phyloP scores from a whole-genome alignment of 2,888 invertebrate genomes.

The Drosophila nigricruria region DNA sequence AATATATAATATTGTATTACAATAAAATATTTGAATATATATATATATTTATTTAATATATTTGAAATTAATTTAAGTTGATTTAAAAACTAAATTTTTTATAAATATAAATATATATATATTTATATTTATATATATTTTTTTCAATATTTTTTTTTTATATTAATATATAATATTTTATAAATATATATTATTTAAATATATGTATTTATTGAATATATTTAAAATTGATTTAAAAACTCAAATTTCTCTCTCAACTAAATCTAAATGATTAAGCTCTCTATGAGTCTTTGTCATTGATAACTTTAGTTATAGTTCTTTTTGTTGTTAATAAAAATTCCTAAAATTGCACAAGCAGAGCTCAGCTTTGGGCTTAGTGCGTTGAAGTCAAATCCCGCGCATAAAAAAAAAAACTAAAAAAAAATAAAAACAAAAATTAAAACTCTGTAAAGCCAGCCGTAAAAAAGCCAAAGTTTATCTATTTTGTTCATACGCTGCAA shows the following conservation, averaged over 20 bases:
- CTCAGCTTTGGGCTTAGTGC: constrained; percentile 21
- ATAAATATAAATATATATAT: too few species aligned
- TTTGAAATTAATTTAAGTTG: too few species aligned
- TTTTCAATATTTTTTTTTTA: too few species aligned
- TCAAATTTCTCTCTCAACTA: not conserved
- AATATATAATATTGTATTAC: too few species aligned
- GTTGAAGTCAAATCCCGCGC: constrained; percentile 3
- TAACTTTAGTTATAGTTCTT: not conserved
- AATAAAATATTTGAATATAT: too few species aligned
- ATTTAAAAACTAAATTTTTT: too few species aligned
- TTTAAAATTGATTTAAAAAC: not conserved
- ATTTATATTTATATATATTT: too few species aligned
- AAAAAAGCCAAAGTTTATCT: not conserved
- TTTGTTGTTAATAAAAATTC: constrained; percentile 1
- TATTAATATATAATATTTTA: too few species aligned
- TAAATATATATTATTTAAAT: too few species aligned
- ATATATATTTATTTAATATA: too few species aligned
- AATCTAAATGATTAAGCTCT: not conserved
- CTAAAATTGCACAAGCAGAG: not conserved
- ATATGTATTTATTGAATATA: too few species aligned
- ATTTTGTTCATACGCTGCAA: constrained; percentile 22
- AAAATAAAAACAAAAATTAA: not conserved
- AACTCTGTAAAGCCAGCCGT: not conserved
- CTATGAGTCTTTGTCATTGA: not conserved
- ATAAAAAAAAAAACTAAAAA: not conserved